Evolutionary conservation across 2,113 vertebrate species (phyloP), one percentile per base, ranked within the genome.

Genomic region (Pelecanoides urinatrix): DNA sequence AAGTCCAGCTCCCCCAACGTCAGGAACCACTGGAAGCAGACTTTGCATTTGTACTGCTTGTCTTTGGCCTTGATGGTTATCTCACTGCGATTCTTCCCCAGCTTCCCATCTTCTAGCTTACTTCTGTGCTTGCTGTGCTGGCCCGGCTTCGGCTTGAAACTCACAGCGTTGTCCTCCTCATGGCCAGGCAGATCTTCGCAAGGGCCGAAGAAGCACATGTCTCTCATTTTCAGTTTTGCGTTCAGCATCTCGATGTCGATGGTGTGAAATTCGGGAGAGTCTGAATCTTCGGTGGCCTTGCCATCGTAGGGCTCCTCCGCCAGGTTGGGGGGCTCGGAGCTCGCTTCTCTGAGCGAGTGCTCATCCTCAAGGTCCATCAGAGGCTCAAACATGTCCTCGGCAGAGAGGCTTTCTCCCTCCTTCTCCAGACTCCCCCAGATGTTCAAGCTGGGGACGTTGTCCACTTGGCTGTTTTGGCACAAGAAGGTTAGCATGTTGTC

Each of bases 1-100:
- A 99, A 99, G 96, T 99, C 99, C 71, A 99, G 98, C 93, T 99
- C 99, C 0, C 99, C 99, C 23, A 99, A 94, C 0, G 99, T 98
- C 34, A 98, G 98, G 95, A 99, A 99, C 98, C 99, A 99, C 83
- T 98, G 99, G 97, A 99, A 99, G 87, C 99, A 99, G 49, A 99
- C 99, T 94, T 99, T 99, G 97, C 99, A 99, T 65, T 99, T 99
- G 95, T 99, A 99, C 90, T 99, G 98, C 89, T 99, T 99, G 70
- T 98, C 98, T 96, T 99, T 98, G 72, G 97, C 98, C 80, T 98
- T 99, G 67, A 98, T 95, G 40, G 95, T 97, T 11, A 96, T 94
- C 26, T 98, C 98, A 47, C 95, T 96, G 0, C 98, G 97, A 77
- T 96, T 98, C 66, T 98, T 98, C 9, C 98, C 97, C 1, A 13